These are phyloP conservation scores for Cherax destructor DNA, from an alignment of 1,140 invertebrate species.

Conservation along the genomic window DNA sequence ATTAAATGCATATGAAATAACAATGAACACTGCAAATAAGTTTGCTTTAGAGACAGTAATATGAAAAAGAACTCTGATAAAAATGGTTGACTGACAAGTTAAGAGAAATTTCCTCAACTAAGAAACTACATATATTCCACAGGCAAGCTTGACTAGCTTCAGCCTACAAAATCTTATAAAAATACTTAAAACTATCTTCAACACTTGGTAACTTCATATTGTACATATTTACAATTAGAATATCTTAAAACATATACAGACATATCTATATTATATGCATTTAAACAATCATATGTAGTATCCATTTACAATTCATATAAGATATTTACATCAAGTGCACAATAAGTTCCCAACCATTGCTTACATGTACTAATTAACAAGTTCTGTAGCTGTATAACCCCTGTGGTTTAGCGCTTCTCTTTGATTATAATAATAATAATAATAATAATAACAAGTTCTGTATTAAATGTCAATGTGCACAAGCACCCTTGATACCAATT, in stretches of 20 bases:
- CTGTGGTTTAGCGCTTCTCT: too few relatives aligned
- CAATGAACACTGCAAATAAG: too few relatives aligned
- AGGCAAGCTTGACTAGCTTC: constrained; percentile 6
- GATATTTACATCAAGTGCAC: background rate
- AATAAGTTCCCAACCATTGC: background rate
- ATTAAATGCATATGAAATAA: too few relatives aligned
- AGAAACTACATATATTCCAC: background rate
- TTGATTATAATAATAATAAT: too few relatives aligned
- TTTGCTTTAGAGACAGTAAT: too few relatives aligned
- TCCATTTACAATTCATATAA: background rate
- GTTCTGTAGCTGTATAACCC: too few relatives aligned
- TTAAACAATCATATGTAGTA: background rate
- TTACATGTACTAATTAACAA: background rate
- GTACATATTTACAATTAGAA: constrained; percentile 12
- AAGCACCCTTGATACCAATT: background rate
- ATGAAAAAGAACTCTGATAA: too few relatives aligned
- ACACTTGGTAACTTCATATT: constrained; percentile 11
- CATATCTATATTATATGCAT: background rate
- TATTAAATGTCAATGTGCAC: background rate
- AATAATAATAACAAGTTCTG: background rate
- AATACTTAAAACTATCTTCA: background rate
- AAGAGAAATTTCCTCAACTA: background rate
- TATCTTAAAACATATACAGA: background rate
- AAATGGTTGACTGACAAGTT: too few relatives aligned
- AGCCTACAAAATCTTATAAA: background rate